These are phyloP conservation scores for Macquaria ambigua DNA, from an alignment of 2,113 vertebrate genomes.

Conservation along the genomic window DNA sequence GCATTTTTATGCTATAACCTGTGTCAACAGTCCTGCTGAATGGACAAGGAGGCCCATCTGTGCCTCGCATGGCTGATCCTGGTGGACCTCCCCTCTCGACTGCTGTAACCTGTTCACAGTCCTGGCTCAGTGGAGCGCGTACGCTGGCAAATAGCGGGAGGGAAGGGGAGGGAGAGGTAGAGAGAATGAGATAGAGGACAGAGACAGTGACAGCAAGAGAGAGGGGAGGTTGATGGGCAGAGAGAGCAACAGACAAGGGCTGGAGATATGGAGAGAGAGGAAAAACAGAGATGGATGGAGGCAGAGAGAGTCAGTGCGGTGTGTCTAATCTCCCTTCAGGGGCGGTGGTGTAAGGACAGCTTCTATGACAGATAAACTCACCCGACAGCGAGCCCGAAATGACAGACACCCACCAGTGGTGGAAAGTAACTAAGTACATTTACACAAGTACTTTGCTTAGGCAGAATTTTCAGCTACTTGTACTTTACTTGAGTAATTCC, in stretches of 20 bases:
- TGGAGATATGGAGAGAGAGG: slow-evolving; percentile 30
- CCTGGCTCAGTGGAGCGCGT: slow-evolving; percentile 65
- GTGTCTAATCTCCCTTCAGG: slow-evolving; percentile 78
- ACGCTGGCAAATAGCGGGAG: slow-evolving; percentile 63
- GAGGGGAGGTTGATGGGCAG: slow-evolving; percentile 38
- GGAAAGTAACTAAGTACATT: neutral
- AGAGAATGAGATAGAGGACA: slow-evolving; percentile 47
- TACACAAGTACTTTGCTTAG: neutral
- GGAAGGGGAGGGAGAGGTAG: slow-evolving; percentile 32
- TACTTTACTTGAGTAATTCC: neutral
- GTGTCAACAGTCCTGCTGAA: slow-evolving; percentile 55
- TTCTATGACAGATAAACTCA: slow-evolving; percentile 75
- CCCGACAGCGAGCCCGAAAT: slow-evolving; percentile 52
- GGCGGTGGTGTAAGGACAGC: slow-evolving; percentile 60
- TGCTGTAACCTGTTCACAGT: slow-evolving; percentile 74
- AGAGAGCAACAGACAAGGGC: slow-evolving; percentile 44
- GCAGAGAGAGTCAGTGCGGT: slow-evolving; percentile 60
- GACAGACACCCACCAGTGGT: slow-evolving; percentile 55
- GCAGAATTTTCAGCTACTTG: neutral
- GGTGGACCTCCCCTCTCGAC: slow-evolving; percentile 45
- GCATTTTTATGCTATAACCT: slow-evolving; percentile 52
- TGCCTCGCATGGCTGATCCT: slow-evolving; percentile 52
- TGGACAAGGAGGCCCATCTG: slow-evolving; percentile 59
- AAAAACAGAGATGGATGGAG: slow-evolving; percentile 23
- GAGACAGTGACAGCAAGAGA: slow-evolving; percentile 41